These are phyloP conservation scores for Sphenopsis melanotis DNA, from an alignment of 2,797 vertebrate genomes.

Conservation along the genomic window DNA sequence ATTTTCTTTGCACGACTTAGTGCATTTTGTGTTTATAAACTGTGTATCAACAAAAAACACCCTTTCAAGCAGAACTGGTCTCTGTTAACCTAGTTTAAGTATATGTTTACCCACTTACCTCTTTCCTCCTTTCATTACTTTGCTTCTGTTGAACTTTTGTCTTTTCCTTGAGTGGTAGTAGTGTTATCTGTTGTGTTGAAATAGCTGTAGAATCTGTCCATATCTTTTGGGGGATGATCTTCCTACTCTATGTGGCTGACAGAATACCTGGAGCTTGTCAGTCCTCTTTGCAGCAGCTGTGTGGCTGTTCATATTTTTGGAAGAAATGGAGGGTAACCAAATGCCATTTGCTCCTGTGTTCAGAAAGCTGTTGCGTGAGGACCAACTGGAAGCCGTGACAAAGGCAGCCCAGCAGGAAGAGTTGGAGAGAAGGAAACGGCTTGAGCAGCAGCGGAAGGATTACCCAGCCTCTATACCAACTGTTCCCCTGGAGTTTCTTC, in stretches of 20 bases:
- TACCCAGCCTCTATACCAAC: conserved; percentile 81
- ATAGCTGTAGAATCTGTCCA: not conserved
- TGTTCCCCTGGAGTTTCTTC: conserved; percentile 81
- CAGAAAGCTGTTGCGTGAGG: conserved; percentile 94
- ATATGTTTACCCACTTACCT: not conserved
- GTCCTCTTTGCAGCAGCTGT: not conserved
- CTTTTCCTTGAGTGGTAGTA: not conserved
- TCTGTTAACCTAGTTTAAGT: not conserved
- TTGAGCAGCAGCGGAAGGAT: conserved; percentile 96
- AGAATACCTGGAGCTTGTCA: not conserved
- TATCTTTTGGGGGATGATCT: not conserved
- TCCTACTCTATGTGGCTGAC: not conserved
- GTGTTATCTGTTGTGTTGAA: not conserved
- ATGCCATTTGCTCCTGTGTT: not conserved
- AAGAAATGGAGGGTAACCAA: not conserved
- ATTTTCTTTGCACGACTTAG: not conserved
- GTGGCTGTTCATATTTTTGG: not conserved
- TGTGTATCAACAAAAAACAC: not conserved
- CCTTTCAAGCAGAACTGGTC: not conserved
- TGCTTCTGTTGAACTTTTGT: not conserved
- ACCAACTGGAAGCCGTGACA: conserved; percentile 95
- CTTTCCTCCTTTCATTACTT: not conserved
- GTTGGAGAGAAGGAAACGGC: conserved; percentile 90
- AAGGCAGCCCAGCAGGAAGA: conserved; percentile 98
- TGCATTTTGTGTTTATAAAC: not conserved